Percentiles rank a stretch among this genome's conserved stretches.
These are phyloP conservation scores for Diloba caeruleocephala DNA, from an alignment of 2,888 invertebrate genomes.

Conservation along the genomic window DNA sequence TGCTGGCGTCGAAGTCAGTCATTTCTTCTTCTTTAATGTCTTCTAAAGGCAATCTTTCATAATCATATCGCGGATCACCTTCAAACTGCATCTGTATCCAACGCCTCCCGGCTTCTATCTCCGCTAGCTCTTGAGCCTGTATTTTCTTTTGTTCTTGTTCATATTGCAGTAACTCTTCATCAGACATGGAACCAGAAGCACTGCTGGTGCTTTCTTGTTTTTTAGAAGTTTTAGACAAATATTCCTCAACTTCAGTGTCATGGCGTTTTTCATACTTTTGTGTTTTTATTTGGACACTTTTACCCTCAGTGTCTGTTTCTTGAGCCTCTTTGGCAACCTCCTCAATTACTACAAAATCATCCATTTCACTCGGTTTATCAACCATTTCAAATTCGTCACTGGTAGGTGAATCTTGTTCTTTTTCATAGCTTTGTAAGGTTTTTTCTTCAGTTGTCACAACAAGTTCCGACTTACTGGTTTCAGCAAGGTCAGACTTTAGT, in stretches of 20 bases:
- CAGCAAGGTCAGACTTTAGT: constrained; percentile 84
- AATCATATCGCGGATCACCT: constrained; percentile 93
- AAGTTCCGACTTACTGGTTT: constrained; percentile 88
- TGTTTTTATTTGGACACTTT: constrained; percentile 92
- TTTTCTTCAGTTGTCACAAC: constrained; percentile 90
- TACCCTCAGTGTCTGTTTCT: constrained; percentile 95
- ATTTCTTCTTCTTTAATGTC: constrained; percentile 98
- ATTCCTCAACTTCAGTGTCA: constrained; percentile 92
- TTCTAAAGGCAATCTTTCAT: constrained; percentile 95
- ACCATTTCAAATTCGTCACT: constrained; percentile 96
- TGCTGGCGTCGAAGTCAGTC: constrained; percentile 94
- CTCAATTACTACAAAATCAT: constrained; percentile 96
- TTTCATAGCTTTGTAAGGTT: constrained; percentile 84
- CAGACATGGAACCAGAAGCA: constrained; percentile 88
- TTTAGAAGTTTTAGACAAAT: constrained; percentile 91
- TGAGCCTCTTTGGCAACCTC: constrained; percentile 96
- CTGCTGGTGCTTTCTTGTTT: constrained; percentile 89
- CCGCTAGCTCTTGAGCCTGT: constrained; percentile 85
- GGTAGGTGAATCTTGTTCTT: constrained; percentile 92
- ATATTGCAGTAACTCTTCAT: constrained; percentile 90
- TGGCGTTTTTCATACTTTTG: constrained; percentile 89
- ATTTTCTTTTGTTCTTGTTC: constrained; percentile 91
- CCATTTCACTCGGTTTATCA: constrained; percentile 95
- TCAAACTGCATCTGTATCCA: constrained; percentile 97
- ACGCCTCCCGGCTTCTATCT: constrained; percentile 93